Conservation (phyloP, 2,113 vertebrate genomes). For the Columba janthina region DNA sequence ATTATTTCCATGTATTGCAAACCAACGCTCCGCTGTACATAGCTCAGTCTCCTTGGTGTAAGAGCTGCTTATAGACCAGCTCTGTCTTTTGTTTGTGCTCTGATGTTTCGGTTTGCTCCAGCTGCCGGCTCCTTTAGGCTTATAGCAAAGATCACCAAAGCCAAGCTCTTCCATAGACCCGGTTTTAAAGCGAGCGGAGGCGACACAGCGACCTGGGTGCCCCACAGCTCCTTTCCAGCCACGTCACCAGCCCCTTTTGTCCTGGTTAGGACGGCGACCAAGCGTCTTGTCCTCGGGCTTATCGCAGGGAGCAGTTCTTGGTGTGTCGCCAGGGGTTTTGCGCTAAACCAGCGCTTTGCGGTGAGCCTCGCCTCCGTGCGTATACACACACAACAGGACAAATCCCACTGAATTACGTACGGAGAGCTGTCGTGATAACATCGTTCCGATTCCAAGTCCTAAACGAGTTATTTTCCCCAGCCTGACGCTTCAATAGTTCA, state of each 20-base stretch:
- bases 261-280: not conserved
- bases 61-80: not conserved
- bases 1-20: accelerated
- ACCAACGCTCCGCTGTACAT: accelerated
- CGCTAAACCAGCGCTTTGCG: not conserved
- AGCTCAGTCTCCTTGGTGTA: not conserved
- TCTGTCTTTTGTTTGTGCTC: not conserved
- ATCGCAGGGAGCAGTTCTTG: not conserved
- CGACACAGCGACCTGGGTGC: not conserved
- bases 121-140: not conserved
- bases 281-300: not conserved
- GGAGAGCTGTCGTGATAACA: accelerated
- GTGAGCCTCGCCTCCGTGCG: not conserved
- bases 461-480: accelerated
- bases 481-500: not conserved
- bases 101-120: not conserved
- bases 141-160: not conserved
- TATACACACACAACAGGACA: not conserved
- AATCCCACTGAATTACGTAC: not conserved
- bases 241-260: not conserved
- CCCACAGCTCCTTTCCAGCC: not conserved
- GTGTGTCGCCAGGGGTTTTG: not conserved
- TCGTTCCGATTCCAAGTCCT: not conserved
- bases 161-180: not conserved
- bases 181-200: not conserved